Base-by-base conservation (phyloP, 2,888 invertebrate genomes). In the Eupithecia subumbrata region DNA sequence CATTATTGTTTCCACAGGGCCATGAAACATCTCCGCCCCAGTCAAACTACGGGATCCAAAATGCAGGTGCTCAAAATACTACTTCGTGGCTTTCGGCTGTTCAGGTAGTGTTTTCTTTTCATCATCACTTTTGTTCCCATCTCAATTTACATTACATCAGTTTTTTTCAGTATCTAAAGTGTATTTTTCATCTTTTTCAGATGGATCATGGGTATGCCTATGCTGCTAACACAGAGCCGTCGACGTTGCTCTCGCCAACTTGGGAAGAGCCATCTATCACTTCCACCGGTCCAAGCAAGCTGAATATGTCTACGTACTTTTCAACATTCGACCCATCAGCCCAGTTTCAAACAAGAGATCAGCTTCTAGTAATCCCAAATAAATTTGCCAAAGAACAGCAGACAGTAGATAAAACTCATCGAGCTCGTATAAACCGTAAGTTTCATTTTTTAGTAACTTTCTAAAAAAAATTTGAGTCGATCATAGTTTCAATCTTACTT, bases 341-440 rank as follows among this genome's bases (percentile, higher is more conserved):
- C 11, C 77, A 81, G 78, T 60, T 73, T 25, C 68, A 74, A 70
- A 11, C 63, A 52, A 69, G 25, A 22, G 60, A 60, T 8, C 71
- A 68, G 14, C 34, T 16, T 18, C 64, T 72, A 52, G 56, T 72
- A 5, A 71, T 40, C 2, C 70, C 72, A 52, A 67, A 60, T 34
- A 71, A 56, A 69, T 14, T 69, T 3, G 48, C n/a, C 52, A 78
- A 9, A 71, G 68, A 64, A 43, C 71, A 70, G 22, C 34, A 56
- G 22, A 11, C n/a, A 18, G 80, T 79, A 76, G 37, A 63, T 2
- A 81, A 74, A 63, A 75, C 25, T 64, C 85, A 83, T 73, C 77
- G 66, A 25, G 83, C 83, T 16, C 83, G 82, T 22, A 85, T 84
- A 5, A 80, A 78, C 40, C 71, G 87, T 87, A 82, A 84, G 87